Percentiles rank a stretch among this genome's conserved stretches.
phyloP scores from a whole-genome alignment of 2,797 vertebrate genomes.

The Crypturellus tataupa region DNA sequence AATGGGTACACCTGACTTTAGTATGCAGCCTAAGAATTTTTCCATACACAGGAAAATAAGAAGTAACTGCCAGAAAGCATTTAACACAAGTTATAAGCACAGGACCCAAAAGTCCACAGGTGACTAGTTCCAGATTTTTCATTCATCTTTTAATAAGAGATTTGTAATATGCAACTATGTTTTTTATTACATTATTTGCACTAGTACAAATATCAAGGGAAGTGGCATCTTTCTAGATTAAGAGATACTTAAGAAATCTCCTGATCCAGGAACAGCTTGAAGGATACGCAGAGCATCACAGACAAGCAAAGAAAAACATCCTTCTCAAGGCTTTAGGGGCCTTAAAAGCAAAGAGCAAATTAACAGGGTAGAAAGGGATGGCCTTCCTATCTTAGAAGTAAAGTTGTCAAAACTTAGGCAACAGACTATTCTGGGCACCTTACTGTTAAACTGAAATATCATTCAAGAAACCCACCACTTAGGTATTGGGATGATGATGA shows the following conservation, averaged over 20 bases:
- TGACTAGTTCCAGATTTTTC: neutral
- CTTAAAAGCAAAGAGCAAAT: neutral
- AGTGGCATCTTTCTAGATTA: neutral
- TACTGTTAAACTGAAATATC: neutral
- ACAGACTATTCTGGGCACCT: neutral
- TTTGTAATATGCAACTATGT: neutral
- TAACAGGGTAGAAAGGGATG: neutral
- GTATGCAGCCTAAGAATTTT: neutral
- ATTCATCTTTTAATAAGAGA: neutral
- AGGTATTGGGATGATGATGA: neutral
- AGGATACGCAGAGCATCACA: neutral
- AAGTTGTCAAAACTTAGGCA: neutral
- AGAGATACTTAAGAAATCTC: neutral
- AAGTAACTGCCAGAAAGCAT: neutral
- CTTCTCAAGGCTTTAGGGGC: neutral
- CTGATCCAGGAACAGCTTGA: neutral
- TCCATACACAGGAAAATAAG: neutral
- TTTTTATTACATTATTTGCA: neutral
- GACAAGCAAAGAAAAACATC: neutral
- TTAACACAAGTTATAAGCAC: neutral
- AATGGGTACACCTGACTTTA: neutral
- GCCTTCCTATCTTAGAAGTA: neutral
- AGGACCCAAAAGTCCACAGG: neutral
- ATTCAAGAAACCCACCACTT: neutral
- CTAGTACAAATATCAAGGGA: neutral